A percentile compares a stretch with the other conserved stretches of the same genome.
Evolutionary conservation across 1,140 invertebrate genomes (phyloP).

Genomic region (Periplaneta americana): DNA sequence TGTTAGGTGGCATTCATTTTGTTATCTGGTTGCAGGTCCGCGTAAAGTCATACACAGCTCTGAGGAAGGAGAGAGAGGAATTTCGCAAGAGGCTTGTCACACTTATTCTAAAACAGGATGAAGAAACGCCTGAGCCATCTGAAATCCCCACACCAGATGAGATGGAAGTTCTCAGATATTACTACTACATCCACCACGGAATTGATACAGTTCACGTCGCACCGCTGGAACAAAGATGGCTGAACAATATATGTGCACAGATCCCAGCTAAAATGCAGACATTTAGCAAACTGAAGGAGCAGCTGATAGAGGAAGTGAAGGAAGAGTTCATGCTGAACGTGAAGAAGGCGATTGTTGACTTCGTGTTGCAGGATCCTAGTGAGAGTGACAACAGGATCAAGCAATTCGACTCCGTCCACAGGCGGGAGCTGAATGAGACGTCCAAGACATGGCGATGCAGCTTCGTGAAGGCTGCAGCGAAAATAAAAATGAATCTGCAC

Average conservation of each 20-base stretch:
- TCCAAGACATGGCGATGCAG: constrained; percentile 55
- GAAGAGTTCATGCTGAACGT: constrained; percentile 78
- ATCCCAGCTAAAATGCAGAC: constrained; percentile 40
- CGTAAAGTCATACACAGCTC: constrained; percentile 52
- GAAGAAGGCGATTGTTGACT: constrained; percentile 85
- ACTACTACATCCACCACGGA: constrained; percentile 85
- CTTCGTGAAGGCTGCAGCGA: constrained; percentile 40
- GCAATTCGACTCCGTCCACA: constrained; percentile 42
- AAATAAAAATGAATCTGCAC: constrained; percentile 59
- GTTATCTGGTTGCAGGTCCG: neutral
- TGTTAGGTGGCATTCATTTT: no score
- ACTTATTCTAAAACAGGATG: constrained; percentile 47
- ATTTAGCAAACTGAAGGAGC: constrained; percentile 21
- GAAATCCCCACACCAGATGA: constrained; percentile 51
- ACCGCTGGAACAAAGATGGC: constrained; percentile 53
- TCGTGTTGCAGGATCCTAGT: constrained; percentile 72
- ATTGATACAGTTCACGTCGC: constrained; percentile 82
- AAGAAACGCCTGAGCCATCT: constrained; percentile 27
- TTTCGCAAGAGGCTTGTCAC: constrained; percentile 74
- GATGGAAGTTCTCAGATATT: constrained; percentile 71
- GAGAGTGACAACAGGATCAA: constrained; percentile 24
- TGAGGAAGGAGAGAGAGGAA: constrained; percentile 70
- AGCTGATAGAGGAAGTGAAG: constrained; percentile 37
- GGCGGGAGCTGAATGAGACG: constrained; percentile 39
- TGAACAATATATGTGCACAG: constrained; percentile 46